A percentile compares a stretch with the other conserved stretches of the same genome.
Conservation (phyloP, 2,113 vertebrate species). For the Rana temporaria region DNA sequence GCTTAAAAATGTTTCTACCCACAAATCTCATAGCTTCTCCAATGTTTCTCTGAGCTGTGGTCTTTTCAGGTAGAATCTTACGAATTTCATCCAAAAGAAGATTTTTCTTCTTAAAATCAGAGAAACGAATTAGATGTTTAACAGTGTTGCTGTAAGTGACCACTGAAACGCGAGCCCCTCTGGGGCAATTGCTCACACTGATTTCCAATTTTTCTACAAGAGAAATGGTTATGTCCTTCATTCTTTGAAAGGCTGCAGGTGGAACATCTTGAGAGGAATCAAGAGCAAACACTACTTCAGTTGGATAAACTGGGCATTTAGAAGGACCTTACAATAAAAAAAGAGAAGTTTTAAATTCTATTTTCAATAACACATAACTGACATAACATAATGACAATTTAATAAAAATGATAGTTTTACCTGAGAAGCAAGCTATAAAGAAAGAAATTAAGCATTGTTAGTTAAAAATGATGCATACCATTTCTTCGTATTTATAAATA, state of each 20-base stretch:
- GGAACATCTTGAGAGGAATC: slow-evolving; percentile 82
- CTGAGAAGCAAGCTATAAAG: slow-evolving; percentile 68
- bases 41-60: slow-evolving; percentile 72
- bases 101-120: slow-evolving; percentile 71
- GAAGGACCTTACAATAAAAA: slow-evolving; percentile 63
- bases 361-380: not conserved
- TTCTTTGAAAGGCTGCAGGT: slow-evolving; percentile 75
- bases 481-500: not conserved
- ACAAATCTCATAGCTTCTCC: slow-evolving; percentile 83
- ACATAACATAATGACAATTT: slow-evolving; percentile 12
- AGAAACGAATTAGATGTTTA: slow-evolving; percentile 82
- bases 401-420: slow-evolving; percentile 58
- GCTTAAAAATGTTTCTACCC: slow-evolving; percentile 84
- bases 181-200: slow-evolving; percentile 84
- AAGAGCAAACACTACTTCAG: slow-evolving; percentile 84
- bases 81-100: slow-evolving; percentile 73
- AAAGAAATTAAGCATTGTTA: slow-evolving; percentile 45
- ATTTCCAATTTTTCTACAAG: slow-evolving; percentile 77
- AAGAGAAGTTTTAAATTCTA: too few relatives aligned
- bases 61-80: slow-evolving; percentile 73
- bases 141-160: slow-evolving; percentile 74
- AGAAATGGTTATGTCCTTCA: slow-evolving; percentile 72
- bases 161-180: slow-evolving; percentile 77
- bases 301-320: slow-evolving; percentile 79
- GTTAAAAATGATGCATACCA: not conserved